Percentiles rank a stretch among this genome's conserved stretches.
Evolutionary conservation across 2,888 invertebrate genomes (phyloP).

Genomic region (Scaptomyza caliginosa): DNA sequence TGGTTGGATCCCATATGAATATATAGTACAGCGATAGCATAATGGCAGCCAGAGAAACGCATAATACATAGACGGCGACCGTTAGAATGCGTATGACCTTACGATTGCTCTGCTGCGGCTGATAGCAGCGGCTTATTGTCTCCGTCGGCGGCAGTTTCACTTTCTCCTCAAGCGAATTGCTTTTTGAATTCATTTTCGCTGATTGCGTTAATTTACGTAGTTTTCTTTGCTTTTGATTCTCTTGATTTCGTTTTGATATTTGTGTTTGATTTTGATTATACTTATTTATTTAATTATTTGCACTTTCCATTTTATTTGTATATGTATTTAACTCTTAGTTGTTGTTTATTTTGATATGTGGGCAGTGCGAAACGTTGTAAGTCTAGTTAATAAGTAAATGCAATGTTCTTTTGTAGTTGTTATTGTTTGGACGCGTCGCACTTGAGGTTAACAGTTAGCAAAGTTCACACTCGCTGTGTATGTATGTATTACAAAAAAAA

Average conservation of each 20-base stretch:
- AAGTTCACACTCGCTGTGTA: constrained; percentile 18
- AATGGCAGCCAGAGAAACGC: constrained; percentile 96
- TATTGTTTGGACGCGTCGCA: constrained; percentile 33
- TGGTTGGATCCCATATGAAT: constrained; percentile 94
- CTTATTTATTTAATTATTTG: constrained; percentile 21
- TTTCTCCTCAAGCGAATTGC: constrained; percentile 84
- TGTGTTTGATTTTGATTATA: constrained; percentile 23
- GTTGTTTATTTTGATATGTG: constrained; percentile 19
- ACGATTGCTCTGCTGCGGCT: constrained; percentile 88
- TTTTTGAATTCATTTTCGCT: constrained; percentile 82
- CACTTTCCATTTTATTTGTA: constrained; percentile 35
- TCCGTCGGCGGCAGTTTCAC: constrained; percentile 84
- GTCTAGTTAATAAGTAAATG: constrained; percentile 56
- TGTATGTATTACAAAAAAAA: constrained; percentile 32
- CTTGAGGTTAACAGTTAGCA: constrained; percentile 25
- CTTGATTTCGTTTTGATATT: constrained; percentile 11
- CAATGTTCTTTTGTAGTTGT: constrained; percentile 41
- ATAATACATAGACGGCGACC: constrained; percentile 96
- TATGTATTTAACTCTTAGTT: constrained; percentile 25
- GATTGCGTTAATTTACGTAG: not conserved
- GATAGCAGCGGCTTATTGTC: constrained; percentile 85
- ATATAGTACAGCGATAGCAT: constrained; percentile 97
- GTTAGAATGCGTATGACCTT: constrained; percentile 95
- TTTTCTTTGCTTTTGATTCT: not conserved
- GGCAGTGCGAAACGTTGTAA: constrained; percentile 60